Base-by-base conservation (phyloP, 2,797 vertebrate species). In the Sebastes steindachneri region DNA sequence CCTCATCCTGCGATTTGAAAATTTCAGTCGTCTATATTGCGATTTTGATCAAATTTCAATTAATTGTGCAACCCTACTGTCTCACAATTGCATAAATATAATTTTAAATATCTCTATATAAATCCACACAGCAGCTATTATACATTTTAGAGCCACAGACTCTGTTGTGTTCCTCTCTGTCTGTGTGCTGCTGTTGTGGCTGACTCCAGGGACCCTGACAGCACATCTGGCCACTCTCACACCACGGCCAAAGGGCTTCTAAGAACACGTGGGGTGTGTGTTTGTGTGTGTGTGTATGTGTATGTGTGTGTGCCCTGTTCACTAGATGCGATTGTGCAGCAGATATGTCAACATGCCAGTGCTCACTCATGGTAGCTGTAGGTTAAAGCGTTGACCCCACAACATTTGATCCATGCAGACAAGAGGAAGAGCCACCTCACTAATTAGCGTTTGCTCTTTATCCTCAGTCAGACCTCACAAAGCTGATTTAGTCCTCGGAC, bases 221-320 rank as follows among this genome's bases (percentile, higher is more conserved):
- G 82, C 85, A 93, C 91, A 93, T 92, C 92, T 93, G 92, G 83
- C 83, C 77, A 64, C 65, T 79, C 72, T 83, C 29, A 9, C 69
- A 71, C 79, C 45, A 29, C 48, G 45, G 67, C 86, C 89, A 73
- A 48, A 68, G 65, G 79, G 75, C 84, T 82, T 82, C 70, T 57
- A 53, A 64, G 82, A 83, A 63, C 58, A 68, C 29, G 59, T 83
- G 73, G 37, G 35, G 37, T 41, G 14, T 41, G 14, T 85, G 33
- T 59, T 17, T 59, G 29, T 45, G 55, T 82, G 15, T 57, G 64
- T 70, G 63, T 71, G 29, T 55, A 12, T 28, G 4, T n/a, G 23
- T 68, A 9, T 51, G 41, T 69, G 41, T 55, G 51, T 68, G 58
- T 64, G 37, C 29, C 45, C 48, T 37, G n/a, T 37, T 77, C 57